Conservation (phyloP, 2,888 invertebrate species). For the Melinopterus prodromus region DNA sequence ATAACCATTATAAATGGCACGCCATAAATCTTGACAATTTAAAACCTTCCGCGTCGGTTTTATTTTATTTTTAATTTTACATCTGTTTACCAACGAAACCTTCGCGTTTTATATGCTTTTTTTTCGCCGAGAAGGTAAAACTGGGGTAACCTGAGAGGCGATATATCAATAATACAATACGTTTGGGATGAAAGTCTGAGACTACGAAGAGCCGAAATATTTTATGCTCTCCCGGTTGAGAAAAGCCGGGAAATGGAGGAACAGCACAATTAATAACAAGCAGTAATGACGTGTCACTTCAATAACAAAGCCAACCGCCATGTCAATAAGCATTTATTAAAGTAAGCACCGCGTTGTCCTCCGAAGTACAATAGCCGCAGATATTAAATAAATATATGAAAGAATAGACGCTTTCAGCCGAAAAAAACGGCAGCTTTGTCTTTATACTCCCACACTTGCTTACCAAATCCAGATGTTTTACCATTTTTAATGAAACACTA, state of each 20-base stretch:
- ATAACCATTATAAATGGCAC: conserved; percentile 4
- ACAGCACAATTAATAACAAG: neutral
- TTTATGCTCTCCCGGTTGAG: neutral
- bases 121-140: neutral
- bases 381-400: neutral
- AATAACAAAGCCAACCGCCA: neutral
- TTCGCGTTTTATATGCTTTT: neutral
- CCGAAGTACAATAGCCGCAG: neutral
- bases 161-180: neutral
- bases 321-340: neutral
- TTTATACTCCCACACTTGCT: too few relatives aligned
- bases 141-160: neutral
- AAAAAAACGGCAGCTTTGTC: neutral
- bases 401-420: neutral
- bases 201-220: neutral
- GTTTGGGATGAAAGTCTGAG: neutral
- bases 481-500: too few relatives aligned
- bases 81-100: neutral
- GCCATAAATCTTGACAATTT: neutral
- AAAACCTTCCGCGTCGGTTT: neutral
- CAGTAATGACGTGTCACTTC: neutral
- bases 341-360: neutral
- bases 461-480: too few relatives aligned
- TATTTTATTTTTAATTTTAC: conserved; percentile 4
- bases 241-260: neutral